phyloP scores from a whole-genome alignment of 2,797 vertebrate species.

The Coccyzus lansbergi region DNA sequence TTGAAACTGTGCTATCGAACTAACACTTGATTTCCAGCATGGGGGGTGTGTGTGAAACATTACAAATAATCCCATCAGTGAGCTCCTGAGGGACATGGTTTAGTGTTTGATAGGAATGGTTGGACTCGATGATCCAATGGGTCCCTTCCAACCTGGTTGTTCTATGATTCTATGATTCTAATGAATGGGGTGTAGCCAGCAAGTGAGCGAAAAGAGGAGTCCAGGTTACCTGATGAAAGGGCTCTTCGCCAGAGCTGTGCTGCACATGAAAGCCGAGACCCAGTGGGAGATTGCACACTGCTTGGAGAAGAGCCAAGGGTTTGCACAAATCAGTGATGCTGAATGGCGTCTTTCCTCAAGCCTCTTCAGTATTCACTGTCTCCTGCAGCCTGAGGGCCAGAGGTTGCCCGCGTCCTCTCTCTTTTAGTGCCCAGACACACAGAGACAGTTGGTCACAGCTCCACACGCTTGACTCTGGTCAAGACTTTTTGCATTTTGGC shows the following conservation, averaged over 20 bases:
- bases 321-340: background rate
- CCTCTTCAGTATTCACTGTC: background rate
- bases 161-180: too few species aligned
- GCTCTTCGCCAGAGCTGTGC: background rate
- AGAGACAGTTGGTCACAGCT: background rate
- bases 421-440: background rate
- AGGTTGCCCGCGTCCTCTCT: background rate
- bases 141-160: too few species aligned
- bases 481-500: background rate
- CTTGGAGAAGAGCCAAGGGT: background rate
- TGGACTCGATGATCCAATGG: too few species aligned
- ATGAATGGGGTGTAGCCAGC: background rate
- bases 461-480: background rate
- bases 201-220: background rate
- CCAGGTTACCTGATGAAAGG: background rate
- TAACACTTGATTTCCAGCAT: background rate
- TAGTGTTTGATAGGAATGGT: too few species aligned
- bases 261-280: background rate
- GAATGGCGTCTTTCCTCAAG: background rate
- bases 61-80: background rate
- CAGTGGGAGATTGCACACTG: background rate
- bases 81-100: too few species aligned
- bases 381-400: background rate
- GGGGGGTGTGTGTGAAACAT: background rate
- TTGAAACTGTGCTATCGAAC: background rate